phyloP scores from a whole-genome alignment of 2,888 invertebrate species.

The Chirona hameri region DNA sequence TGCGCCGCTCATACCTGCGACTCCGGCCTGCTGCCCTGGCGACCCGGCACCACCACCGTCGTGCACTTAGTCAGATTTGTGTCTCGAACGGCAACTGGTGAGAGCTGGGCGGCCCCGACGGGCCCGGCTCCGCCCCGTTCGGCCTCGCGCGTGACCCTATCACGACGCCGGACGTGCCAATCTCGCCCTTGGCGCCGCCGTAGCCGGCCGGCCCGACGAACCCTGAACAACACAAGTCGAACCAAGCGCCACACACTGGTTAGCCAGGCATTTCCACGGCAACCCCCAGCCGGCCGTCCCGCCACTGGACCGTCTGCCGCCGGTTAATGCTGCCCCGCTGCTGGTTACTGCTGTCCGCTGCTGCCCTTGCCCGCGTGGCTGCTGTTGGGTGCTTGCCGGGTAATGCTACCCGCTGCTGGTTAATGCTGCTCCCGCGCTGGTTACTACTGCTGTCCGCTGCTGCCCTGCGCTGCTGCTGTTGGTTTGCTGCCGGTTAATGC shows the following conservation, averaged over 20 bases:
- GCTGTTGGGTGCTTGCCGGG: no score
- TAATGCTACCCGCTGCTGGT: no score
- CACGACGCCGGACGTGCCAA: slow-evolving; percentile 45
- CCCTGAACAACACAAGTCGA: slow-evolving; percentile 34
- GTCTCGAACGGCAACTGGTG: not conserved
- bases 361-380: no score
- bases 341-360: no score
- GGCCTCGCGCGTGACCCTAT: slow-evolving; percentile 56
- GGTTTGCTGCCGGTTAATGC: no score
- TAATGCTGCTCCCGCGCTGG: no score
- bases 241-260: not conserved
- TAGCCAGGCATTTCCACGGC: not conserved
- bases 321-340: slow-evolving; percentile 47
- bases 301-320: slow-evolving; percentile 48
- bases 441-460: no score
- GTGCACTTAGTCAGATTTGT: not conserved
- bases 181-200: slow-evolving; percentile 58
- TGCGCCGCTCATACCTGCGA: slow-evolving; percentile 43
- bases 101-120: slow-evolving; percentile 39
- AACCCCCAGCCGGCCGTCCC: not conserved
- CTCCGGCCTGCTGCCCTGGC: not conserved
- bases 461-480: no score
- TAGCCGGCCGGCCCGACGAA: slow-evolving; percentile 43
- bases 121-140: slow-evolving; percentile 56
- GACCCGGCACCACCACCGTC: not conserved